Base-by-base conservation (phyloP, 1,140 invertebrate species). In the Leptinotarsa texana region DNA sequence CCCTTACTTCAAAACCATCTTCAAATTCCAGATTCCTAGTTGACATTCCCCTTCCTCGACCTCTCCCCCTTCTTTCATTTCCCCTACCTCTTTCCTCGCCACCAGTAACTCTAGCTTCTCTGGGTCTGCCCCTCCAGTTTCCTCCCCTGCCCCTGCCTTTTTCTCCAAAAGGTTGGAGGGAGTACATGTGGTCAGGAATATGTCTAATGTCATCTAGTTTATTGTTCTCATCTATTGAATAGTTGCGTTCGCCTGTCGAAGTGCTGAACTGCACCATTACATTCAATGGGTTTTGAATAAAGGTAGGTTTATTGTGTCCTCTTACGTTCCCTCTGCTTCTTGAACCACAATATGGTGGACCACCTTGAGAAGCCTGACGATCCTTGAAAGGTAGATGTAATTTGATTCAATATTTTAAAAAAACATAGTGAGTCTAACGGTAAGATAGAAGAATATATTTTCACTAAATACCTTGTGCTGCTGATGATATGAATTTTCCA, bases 221-320 rank as follows among this genome's bases (percentile, higher is more conserved):
- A 69, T 69, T 77, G 17, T 66, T 66, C 74, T 80, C 79, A 73
- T 79, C 74, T 51, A 79, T n/a, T 33, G 42, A 49, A 74, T 69
- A 80, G 22, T 63, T 77, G 49, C 78, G 75, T 63, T 75, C 69
- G 11, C 79, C 79, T 47, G 78, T 79, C n/a, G 75, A 75, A 57
- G 75, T 76, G 27, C 69, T 77, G 18, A 80, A 67, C 62, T 79
- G 69, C n/a, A 80, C 72, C 69, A 76, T 74, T 27, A 80, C 79
- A 72, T 80, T 80, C 17, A 79, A 61, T 33, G 76, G 79, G 72
- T 78, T 79, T 33, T 75, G 72, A 18, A 78, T 72, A 24, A 71
- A 71, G 6, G 21, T 22, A 15, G 51, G 51, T 24, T 62, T 21
- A 61, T 33, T 13, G 18, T 17, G 63, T 57, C 69, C 33, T 77